Conservation (phyloP, 37 sponge, comb jelly and placozoan genomes). For the Diacarnus erythraeanus region DNA sequence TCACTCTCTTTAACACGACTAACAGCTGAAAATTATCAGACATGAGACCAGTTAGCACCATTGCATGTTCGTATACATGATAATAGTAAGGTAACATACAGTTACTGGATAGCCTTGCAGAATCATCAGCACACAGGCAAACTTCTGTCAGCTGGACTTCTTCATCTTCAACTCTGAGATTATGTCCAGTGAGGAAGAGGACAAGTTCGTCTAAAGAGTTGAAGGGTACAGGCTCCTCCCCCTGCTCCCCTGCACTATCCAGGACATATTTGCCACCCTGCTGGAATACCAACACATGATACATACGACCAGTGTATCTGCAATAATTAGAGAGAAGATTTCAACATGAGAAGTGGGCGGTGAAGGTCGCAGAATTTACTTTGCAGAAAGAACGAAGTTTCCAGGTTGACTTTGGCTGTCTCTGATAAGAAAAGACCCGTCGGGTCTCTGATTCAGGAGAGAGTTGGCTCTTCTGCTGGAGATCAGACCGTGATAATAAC, state of each 20-base stretch:
- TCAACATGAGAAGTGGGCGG: neutral
- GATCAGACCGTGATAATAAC: slow-evolving; percentile 69
- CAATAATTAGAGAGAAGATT: neutral
- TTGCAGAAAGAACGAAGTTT: slow-evolving; percentile 60
- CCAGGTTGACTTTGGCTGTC: slow-evolving; percentile 73
- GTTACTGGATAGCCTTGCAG: slow-evolving; percentile 11
- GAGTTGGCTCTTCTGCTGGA: slow-evolving; percentile 57
- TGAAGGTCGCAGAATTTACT: slow-evolving; percentile 19
- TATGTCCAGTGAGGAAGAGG: slow-evolving; percentile 44
- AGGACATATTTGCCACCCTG: slow-evolving; percentile 34
- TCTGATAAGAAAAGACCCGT: slow-evolving; percentile 52
- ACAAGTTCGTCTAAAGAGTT: slow-evolving; percentile 52
- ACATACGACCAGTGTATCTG: slow-evolving; percentile 45
- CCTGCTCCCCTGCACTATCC: slow-evolving; percentile 18
- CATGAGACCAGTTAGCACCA: neutral
- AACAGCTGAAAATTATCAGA: slow-evolving; percentile 2
- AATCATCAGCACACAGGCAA: slow-evolving; percentile 15
- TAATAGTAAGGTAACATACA: neutral
- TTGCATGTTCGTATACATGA: neutral
- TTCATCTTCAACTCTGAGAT: slow-evolving; percentile 49
- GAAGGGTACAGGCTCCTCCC: slow-evolving; percentile 5
- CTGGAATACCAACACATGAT: slow-evolving; percentile 63
- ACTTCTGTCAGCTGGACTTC: slow-evolving; percentile 45
- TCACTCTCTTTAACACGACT: slow-evolving; percentile 12
- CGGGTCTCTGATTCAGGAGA: slow-evolving; percentile 17